These are phyloP conservation scores for Caenorhabditis virilis DNA, from an alignment of 2,888 invertebrate species.

Conservation along the genomic window DNA sequence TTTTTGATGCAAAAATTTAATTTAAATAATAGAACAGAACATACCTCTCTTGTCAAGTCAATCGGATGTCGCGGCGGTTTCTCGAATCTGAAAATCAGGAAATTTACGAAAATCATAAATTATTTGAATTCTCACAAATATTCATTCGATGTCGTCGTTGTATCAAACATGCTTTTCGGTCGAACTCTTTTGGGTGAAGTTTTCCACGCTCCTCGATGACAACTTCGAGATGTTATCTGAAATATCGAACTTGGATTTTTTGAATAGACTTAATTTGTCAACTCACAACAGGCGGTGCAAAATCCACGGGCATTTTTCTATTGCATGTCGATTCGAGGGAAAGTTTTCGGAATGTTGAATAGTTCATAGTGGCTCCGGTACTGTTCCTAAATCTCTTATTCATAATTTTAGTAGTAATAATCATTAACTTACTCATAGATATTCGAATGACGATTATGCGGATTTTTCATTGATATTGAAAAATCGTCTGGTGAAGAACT, in stretches of 20 bases:
- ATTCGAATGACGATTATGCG: constrained; percentile 22
- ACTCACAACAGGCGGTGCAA: not conserved
- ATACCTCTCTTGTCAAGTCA: constrained; percentile 25
- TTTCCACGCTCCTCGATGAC: constrained; percentile 31
- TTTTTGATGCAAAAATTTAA: not conserved
- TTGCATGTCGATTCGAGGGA: constrained; percentile 32
- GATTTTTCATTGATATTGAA: not conserved
- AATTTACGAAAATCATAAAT: constrained; percentile 3
- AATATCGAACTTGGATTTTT: not conserved
- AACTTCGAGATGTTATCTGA: constrained; percentile 26
- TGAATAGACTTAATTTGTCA: too few relatives aligned
- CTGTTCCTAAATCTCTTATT: constrained; percentile 3
- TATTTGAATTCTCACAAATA: constrained; percentile 31
- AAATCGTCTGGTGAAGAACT: constrained; percentile 35
- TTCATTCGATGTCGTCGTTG: constrained; percentile 20
- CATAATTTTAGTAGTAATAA: not conserved
- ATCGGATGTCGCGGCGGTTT: constrained; percentile 33
- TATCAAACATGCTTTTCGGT: constrained; percentile 35
- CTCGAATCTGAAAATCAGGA: not conserved
- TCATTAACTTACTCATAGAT: constrained; percentile 19
- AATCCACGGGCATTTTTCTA: constrained; percentile 4
- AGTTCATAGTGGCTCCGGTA: constrained; percentile 28
- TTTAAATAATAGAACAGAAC: not conserved
- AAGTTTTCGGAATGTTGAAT: constrained; percentile 45
- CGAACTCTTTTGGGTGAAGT: constrained; percentile 27